Evolutionary conservation across 2,113 vertebrate genomes (phyloP), one percentile per base, ranked within the genome.

Genomic region (Leptodactylus fuscus): DNA sequence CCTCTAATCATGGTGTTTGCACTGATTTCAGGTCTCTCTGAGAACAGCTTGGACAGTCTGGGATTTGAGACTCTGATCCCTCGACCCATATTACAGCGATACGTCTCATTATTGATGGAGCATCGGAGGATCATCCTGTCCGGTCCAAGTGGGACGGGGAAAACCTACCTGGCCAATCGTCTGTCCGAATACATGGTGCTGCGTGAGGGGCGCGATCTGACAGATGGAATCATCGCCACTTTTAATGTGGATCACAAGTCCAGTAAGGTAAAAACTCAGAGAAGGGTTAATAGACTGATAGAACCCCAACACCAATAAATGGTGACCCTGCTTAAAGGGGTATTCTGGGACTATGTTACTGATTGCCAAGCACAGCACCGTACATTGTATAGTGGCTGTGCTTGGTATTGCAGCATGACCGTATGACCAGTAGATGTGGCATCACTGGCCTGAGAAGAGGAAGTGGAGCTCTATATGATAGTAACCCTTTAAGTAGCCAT

Each of bases 221-320:
- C 93, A 0, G 95, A 97, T 0, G 94, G 95, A n/a, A 88, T 95
- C 36, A 94, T 99, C 0, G 95, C 96, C 87, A 99, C 97, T 38
- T 98, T 99, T 91, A 99, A 97, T 0, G 97, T 99, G 48, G 97
- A 98, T 89, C 98, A 99, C 88, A 99, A 99, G 90, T 99, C 98
- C 88, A 97, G 97, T 92, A 99, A 99, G 95, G 98, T 99, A 85
- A 93, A 92, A 15, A 29, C 27, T 24, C 22, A 24, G n/a, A 9
- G n/a, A 58, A 32, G 13, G n/a, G 46, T 46, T 48, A 18, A 48
- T 75, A 8, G 13, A n/a, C n/a, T n/a, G n/a, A n/a, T n/a, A n/a
- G n/a, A n/a, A n/a, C n/a, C n/a, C n/a, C n/a, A n/a, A n/a, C n/a
- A n/a, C n/a, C n/a, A n/a, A n/a, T n/a, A n/a, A n/a, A n/a, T n/a